Base-by-base conservation (phyloP, 2,113 vertebrate genomes). In the Eubucco bourcierii region DNA sequence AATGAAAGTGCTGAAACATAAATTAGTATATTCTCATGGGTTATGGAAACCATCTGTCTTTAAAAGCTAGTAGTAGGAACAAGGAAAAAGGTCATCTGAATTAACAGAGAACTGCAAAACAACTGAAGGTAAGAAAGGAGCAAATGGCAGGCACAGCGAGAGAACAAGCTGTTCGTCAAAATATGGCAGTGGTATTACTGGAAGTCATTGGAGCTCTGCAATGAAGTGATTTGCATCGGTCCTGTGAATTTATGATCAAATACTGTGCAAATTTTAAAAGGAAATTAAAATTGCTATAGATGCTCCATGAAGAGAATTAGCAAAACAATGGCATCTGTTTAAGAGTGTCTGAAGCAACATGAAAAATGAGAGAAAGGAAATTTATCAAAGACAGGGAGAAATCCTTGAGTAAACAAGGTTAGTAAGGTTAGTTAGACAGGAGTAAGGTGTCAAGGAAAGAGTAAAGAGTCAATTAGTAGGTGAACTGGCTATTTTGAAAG, bases 1-100 rank as follows among this genome's bases (percentile, higher is more conserved):
- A 94, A 95, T 91, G 56, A 80, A 95, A 92, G 65, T 94, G 84
- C 94, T 94, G 92, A 95, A 93, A 96, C 90, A 92, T 96, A 96
- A 97, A 97, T 96, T 91, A 94, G 80, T 88, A 77, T 91, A 95
- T 96, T 95, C 95, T 96, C 96, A 91, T 73, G 95, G 94, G 93
- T 90, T 91, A 86, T 87, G 88, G 91, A 83, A 96, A 92, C 93
- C 83, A 74, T 91, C 93, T 95, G 90, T 75, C 71, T 93, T 91
- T 91, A 78, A 95, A 82, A 95, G 58, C 86, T 70, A 65, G 71
- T 67, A 81, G 76, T 80, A 81, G 67, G 88, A 85, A 77, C 53
- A 74, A 71, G 74, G 72, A 76, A 90, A 96, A 93, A 95, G 94
- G 81, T 94, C 94, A 94, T 68, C 70, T 90, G 92, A 95, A 95